phyloP scores from a whole-genome alignment of 2,797 vertebrate genomes.

The Huso huso region DNA sequence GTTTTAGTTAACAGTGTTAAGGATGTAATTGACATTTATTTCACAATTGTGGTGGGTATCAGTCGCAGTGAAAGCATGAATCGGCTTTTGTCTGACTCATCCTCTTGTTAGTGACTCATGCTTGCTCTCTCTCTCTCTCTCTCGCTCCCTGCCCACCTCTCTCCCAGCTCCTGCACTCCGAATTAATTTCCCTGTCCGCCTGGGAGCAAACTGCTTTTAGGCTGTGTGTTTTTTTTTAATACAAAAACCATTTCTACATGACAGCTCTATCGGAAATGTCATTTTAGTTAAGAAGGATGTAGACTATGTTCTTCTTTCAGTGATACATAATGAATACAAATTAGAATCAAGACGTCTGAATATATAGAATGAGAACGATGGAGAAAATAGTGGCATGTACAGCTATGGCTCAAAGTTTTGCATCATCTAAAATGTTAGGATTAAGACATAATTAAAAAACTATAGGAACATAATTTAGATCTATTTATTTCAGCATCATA shows the following conservation, averaged over 20 bases:
- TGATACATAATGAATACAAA: slow-evolving; percentile 31
- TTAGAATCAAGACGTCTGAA: not conserved
- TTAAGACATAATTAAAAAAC: too few relatives aligned
- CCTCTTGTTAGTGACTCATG: slow-evolving; percentile 35
- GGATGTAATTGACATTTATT: too few relatives aligned
- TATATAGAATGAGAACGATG: too few relatives aligned
- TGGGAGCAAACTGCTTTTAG: slow-evolving; percentile 7
- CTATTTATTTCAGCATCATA: too few relatives aligned
- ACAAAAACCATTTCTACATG: slow-evolving; percentile 13
- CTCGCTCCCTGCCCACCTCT: slow-evolving; percentile 3
- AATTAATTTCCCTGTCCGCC: slow-evolving; percentile 31
- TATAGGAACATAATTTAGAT: too few relatives aligned
- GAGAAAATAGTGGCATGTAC: too few relatives aligned
- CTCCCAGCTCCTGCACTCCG: slow-evolving; percentile 21
- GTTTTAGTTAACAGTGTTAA: too few relatives aligned
- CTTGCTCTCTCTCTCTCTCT: slow-evolving; percentile 8
- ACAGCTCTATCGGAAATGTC: slow-evolving; percentile 20
- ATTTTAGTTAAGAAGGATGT: slow-evolving; percentile 10
- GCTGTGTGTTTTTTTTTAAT: too few relatives aligned
- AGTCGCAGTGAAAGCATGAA: slow-evolving; percentile 27
- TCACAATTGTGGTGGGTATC: slow-evolving; percentile 4
- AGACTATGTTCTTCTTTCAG: slow-evolving; percentile 5
- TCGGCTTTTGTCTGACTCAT: slow-evolving; percentile 39
- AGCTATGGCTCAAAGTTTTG: too few relatives aligned
- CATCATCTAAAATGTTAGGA: too few relatives aligned